Percentiles rank a stretch among this genome's conserved stretches.
phyloP scores from a whole-genome alignment of 2,888 invertebrate species.

The Acanthosoma haemorrhoidale region DNA sequence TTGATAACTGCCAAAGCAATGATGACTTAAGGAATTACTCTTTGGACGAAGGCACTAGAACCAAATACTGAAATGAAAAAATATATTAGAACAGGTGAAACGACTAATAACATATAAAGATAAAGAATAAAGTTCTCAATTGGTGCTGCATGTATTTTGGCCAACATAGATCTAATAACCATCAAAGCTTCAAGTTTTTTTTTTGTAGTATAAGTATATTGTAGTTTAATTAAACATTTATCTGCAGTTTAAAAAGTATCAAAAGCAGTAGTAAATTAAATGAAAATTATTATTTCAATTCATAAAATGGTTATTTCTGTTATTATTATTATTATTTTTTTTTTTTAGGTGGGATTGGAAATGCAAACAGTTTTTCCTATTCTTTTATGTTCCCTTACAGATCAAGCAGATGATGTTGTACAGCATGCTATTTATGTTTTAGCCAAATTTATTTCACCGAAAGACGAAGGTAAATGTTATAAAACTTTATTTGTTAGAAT shows the following conservation, averaged over 20 bases:
- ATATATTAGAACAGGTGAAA: too few species aligned
- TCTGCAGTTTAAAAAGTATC: too few species aligned
- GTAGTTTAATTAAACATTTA: background rate
- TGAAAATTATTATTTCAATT: background rate
- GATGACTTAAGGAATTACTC: too few species aligned
- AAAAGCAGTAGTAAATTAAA: background rate
- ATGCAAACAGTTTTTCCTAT: constrained; percentile 69
- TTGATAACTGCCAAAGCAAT: too few species aligned
- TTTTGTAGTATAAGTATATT: background rate
- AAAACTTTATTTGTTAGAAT: too few species aligned
- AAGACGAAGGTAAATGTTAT: background rate
- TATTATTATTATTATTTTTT: background rate
- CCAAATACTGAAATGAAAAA: too few species aligned
- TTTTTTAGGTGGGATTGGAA: constrained; percentile 61
- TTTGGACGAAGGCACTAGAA: too few species aligned
- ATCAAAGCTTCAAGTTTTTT: background rate
- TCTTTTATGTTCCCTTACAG: constrained; percentile 77
- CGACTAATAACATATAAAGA: too few species aligned
- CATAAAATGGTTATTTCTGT: background rate
- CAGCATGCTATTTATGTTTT: constrained; percentile 88
- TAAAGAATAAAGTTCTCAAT: too few species aligned
- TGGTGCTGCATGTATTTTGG: too few species aligned
- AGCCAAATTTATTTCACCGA: constrained; percentile 65
- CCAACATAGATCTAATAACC: too few species aligned
- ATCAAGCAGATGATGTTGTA: constrained; percentile 92